Percentiles rank a stretch among this genome's conserved stretches.
Evolutionary conservation across 2,113 vertebrate genomes (phyloP).

Genomic region (Notechis scutatus): DNA sequence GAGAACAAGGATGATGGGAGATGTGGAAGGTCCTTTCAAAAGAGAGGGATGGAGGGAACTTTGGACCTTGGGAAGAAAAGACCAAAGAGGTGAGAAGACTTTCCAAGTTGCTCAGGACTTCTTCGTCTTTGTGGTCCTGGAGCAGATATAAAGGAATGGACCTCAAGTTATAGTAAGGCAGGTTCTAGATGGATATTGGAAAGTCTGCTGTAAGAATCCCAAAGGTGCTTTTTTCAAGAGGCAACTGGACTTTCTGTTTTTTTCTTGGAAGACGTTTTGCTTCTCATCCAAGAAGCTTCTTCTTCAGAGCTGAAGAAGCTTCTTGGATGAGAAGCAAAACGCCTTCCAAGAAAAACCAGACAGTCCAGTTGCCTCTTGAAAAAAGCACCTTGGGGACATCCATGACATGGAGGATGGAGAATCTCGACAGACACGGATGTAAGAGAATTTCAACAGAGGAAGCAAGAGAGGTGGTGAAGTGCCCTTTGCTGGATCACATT

Average conservation of each 20-base stretch:
- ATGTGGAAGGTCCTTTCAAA: not conserved
- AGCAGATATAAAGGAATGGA: not conserved
- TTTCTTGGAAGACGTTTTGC: no score
- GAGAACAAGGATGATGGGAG: not conserved
- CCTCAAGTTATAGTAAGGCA: not conserved
- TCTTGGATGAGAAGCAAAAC: no score
- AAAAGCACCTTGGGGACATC: no score
- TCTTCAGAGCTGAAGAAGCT: no score
- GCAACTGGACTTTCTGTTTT: no score
- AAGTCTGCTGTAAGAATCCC: no score
- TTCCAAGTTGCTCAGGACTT: not conserved
- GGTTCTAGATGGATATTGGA: not conserved
- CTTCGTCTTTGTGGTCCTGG: not conserved
- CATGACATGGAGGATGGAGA: no score
- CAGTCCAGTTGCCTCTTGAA: no score
- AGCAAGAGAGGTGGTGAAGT: not conserved
- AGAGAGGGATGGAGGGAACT: not conserved
- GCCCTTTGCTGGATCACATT: not conserved
- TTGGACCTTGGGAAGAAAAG: not conserved
- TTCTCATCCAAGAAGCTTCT: no score
- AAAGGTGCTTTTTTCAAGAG: no score
- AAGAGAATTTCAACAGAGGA: not conserved
- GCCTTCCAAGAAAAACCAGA: no score
- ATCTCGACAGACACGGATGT: not conserved
- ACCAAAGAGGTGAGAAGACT: not conserved